Evolutionary conservation across 1,140 invertebrate genomes (phyloP).

Genomic region (Psix sp.): DNA sequence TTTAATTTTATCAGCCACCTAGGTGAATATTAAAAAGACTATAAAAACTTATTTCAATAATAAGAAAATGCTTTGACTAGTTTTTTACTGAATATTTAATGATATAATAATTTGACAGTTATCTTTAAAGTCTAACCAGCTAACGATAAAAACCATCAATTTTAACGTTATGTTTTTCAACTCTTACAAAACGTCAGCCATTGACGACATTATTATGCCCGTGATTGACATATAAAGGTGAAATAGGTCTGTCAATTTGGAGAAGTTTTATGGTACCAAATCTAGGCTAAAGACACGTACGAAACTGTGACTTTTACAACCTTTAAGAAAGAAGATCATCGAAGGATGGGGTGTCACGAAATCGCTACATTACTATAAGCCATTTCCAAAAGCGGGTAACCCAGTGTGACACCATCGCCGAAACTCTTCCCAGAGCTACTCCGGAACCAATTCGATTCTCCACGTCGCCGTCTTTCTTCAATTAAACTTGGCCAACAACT

Average conservation of each 20-base stretch:
- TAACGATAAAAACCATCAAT: too few relatives aligned
- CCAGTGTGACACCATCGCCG: constrained; percentile 34
- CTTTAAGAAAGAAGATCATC: constrained; percentile 18
- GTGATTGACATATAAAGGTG: constrained; percentile 17
- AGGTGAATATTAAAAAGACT: too few relatives aligned
- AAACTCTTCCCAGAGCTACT: constrained; percentile 33
- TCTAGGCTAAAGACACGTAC: constrained; percentile 10
- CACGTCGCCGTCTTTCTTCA: constrained; percentile 54
- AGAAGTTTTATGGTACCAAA: constrained; percentile 25
- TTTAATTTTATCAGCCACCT: too few relatives aligned
- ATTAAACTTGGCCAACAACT: constrained; percentile 58
- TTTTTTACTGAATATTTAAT: too few relatives aligned
- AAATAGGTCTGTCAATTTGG: constrained; percentile 17
- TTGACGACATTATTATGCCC: too few relatives aligned
- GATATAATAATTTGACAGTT: too few relatives aligned
- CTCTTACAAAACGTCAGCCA: too few relatives aligned
- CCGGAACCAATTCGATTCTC: constrained; percentile 53
- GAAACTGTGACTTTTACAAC: constrained; percentile 17
- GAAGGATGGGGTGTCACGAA: constrained; percentile 7
- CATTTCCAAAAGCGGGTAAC: constrained; percentile 29
- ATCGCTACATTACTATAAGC: constrained; percentile 38
- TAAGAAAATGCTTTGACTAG: too few relatives aligned
- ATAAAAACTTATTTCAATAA: too few relatives aligned
- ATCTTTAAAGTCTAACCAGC: too few relatives aligned
- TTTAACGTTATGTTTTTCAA: too few relatives aligned